Conservation (phyloP, 1,140 invertebrate genomes). For the Ips typographus region DNA sequence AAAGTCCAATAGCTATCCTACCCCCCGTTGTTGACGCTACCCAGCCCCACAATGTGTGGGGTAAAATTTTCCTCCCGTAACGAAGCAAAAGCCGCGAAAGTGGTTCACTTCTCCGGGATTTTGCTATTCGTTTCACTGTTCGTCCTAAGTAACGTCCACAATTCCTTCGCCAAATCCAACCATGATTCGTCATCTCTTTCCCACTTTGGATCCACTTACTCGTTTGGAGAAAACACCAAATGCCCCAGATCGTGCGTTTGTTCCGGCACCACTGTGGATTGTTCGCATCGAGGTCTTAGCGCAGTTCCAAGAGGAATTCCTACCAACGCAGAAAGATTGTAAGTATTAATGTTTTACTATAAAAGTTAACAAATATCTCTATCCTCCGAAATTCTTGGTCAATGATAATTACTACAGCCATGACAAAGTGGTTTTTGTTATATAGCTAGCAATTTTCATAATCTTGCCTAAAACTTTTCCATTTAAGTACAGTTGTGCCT, state of each 20-base stretch:
- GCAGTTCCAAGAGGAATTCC: conserved; percentile 77
- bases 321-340: conserved; percentile 77
- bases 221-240: conserved; percentile 39
- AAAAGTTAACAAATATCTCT: neutral
- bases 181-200: conserved; percentile 18
- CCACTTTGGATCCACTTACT: conserved; percentile 31
- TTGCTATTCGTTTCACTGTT: conserved; percentile 6
- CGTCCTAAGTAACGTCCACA: neutral
- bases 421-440: too few relatives aligned
- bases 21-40: neutral
- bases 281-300: conserved; percentile 75
- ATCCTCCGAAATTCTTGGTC: too few relatives aligned
- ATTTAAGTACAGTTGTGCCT: too few relatives aligned
- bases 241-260: conserved; percentile 83
- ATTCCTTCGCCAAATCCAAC: conserved; percentile 16
- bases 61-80: conserved; percentile 9
- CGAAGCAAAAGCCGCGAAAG: too few relatives aligned
- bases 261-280: conserved; percentile 74
- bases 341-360: conserved; percentile 58
- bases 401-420: too few relatives aligned
- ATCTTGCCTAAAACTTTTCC: too few relatives aligned
- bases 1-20: too few relatives aligned
- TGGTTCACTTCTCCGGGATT: too few relatives aligned
- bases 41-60: conserved; percentile 32
- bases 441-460: too few relatives aligned